A percentile compares a stretch with the other conserved stretches of the same genome.
These are phyloP conservation scores for Kryptolebias ocellatus DNA, from an alignment of 2,797 vertebrate species.

Conservation along the genomic window DNA sequence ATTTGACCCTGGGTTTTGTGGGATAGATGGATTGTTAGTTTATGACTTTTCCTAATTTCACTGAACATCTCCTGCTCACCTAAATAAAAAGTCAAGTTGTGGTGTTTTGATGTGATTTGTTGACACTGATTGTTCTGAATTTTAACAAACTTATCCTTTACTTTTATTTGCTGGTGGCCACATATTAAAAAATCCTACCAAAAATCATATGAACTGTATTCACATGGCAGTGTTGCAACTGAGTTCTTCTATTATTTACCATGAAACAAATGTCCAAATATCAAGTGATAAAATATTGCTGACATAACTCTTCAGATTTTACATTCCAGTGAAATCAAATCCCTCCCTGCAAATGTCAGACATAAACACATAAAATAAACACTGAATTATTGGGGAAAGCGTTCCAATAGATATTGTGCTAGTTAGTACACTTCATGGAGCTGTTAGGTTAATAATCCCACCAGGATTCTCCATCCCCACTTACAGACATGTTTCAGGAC, in stretches of 20 bases:
- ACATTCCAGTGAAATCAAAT: conserved; percentile 11
- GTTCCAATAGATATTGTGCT: not conserved
- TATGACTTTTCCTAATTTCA: not conserved
- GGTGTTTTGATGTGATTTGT: conserved; percentile 6
- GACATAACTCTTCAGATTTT: conserved; percentile 9
- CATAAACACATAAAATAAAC: conserved; percentile 19
- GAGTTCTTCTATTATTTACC: not conserved
- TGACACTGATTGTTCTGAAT: conserved; percentile 11
- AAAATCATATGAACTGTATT: conserved; percentile 6
- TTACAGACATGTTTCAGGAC: conserved; percentile 66
- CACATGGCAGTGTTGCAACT: conserved; percentile 25
- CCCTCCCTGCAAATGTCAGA: conserved; percentile 2
- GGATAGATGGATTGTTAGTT: not conserved
- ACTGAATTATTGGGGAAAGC: conserved; percentile 23
- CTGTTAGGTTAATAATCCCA: not conserved
- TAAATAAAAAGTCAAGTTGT: not conserved
- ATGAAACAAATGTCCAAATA: conserved; percentile 23
- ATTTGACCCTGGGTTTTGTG: too few species aligned
- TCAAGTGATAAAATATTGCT: conserved; percentile 25
- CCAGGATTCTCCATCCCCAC: not conserved
- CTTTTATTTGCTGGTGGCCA: conserved; percentile 42
- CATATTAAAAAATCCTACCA: conserved; percentile 18
- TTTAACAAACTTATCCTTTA: not conserved
- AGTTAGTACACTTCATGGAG: conserved; percentile 13
- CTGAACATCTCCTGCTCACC: not conserved